phyloP scores from a whole-genome alignment of 2,797 vertebrate species.

The Gadopsis bispinosus region DNA sequence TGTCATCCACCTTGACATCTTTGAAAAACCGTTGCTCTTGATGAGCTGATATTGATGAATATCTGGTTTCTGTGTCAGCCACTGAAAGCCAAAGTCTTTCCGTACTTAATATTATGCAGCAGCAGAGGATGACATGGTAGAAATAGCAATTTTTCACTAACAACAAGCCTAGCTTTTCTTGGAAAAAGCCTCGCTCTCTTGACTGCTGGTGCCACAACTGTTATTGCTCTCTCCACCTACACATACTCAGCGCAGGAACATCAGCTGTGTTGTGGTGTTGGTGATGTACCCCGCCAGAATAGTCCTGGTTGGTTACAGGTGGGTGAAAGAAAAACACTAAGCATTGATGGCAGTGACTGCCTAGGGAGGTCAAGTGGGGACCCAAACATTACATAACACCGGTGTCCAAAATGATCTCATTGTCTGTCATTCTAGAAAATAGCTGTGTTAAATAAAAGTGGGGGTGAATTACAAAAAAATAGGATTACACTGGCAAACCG shows the following conservation, averaged over 20 bases:
- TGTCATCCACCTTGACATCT: neutral
- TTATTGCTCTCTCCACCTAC: conserved; percentile 23
- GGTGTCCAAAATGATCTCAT: neutral
- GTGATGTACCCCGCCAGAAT: conserved; percentile 15
- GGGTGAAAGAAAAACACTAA: neutral
- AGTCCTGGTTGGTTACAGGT: conserved; percentile 16
- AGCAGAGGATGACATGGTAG: neutral
- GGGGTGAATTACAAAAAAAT: neutral
- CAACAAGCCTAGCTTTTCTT: conserved; percentile 1
- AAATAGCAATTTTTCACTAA: conserved; percentile 4
- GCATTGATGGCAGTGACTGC: conserved; percentile 13
- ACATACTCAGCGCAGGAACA: conserved; percentile 7
- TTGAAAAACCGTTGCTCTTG: neutral
- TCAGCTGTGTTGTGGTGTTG: conserved; percentile 40
- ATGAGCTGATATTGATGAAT: neutral
- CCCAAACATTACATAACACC: conserved; percentile 9
- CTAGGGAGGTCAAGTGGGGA: conserved; percentile 5
- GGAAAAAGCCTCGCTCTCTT: conserved; percentile 3
- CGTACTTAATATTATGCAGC: neutral
- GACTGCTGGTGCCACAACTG: conserved; percentile 35
- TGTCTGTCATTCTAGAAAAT: neutral
- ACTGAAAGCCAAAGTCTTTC: neutral
- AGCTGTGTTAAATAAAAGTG: neutral
- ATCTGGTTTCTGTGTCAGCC: neutral
- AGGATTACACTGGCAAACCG: neutral